phyloP scores from a whole-genome alignment of 1,140 invertebrate species.

The Propsilocerus akamusi region DNA sequence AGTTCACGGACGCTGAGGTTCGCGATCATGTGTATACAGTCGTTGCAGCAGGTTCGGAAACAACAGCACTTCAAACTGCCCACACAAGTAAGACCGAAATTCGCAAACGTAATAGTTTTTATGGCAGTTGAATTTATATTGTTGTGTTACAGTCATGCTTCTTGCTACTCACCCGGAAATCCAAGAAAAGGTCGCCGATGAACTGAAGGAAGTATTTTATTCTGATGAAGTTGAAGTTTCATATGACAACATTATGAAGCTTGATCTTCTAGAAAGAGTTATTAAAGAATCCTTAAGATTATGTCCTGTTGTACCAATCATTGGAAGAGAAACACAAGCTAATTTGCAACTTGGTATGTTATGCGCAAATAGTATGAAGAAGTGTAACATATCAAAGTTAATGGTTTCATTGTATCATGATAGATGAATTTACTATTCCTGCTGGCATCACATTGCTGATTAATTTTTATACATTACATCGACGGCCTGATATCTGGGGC shows the following conservation, averaged over 20 bases:
- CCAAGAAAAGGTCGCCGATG: constrained; percentile 31
- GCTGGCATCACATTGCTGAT: constrained; percentile 14
- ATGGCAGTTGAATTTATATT: not conserved
- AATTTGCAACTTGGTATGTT: too few relatives aligned
- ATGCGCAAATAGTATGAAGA: too few relatives aligned
- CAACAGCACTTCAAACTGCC: not conserved
- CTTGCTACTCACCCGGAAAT: constrained; percentile 15
- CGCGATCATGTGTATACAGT: not conserved
- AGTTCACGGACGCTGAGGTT: not conserved
- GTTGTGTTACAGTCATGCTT: constrained; percentile 8
- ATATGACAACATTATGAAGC: constrained; percentile 31
- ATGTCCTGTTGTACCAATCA: constrained; percentile 36
- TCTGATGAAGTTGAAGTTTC: constrained; percentile 17
- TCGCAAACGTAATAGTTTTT: not conserved
- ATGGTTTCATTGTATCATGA: too few relatives aligned
- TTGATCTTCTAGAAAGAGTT: constrained; percentile 40
- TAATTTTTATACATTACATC: constrained; percentile 18
- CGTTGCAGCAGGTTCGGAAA: not conserved
- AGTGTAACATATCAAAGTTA: too few relatives aligned
- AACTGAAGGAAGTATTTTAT: constrained; percentile 31
- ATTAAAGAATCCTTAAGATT: constrained; percentile 42
- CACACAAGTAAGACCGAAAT: not conserved
- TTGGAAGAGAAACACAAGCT: constrained; percentile 4
- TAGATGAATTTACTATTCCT: constrained; percentile 10
- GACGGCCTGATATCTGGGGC: constrained; percentile 27